Evolutionary conservation across 1,140 invertebrate genomes (phyloP), one percentile per base, ranked within the genome.

Genomic region (Nephila pilipes): DNA sequence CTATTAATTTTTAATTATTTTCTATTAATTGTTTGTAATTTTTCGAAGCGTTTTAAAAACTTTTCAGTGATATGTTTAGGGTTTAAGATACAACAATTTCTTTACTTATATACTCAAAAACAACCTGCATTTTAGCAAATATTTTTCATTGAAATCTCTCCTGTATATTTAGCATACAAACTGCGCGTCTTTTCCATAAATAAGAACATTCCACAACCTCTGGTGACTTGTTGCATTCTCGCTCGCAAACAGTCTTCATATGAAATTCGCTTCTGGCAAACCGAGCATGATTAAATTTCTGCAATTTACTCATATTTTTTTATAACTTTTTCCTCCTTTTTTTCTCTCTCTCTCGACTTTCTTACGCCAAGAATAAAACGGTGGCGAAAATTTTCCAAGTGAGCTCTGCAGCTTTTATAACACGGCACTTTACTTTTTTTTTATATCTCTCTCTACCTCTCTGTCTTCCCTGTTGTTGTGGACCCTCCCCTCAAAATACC

Each of bases 211-310:
- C 69, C 16, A 18, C 29, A 16, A 29, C 29, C 29, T 18, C 69
- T 29, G 46, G 16, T 75, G 69, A 75, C 69, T 75, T 75, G 69
- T 75, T 75, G 69, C 69, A 75, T 16, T 75, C 29, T 75, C 29
- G 69, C 69, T 75, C 69, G 69, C 25, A 75, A 36, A 36, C 10
- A 36, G 14, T 54, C 10, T 83, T 32, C 54, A 89, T 89, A 89
- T 89, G 65, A 89, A 89, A 89, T 57, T 89, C 87, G 87, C 87
- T 89, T 55, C 87, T 79, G 87, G 87, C 87, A 79, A 89, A 79
- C 65, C 38, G 65, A 89, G 65, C 87, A 89, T 89, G 87, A 89
- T 89, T 89, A 89, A 89, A 89, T 89, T 88, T 89, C 87, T 89
- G 87, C 87, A 89, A 89, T 89, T 89, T 89, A 79, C 87, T 32